These are phyloP conservation scores for Rotaria magnacalcarata DNA, from an alignment of 2,888 invertebrate species.

Conservation along the genomic window DNA sequence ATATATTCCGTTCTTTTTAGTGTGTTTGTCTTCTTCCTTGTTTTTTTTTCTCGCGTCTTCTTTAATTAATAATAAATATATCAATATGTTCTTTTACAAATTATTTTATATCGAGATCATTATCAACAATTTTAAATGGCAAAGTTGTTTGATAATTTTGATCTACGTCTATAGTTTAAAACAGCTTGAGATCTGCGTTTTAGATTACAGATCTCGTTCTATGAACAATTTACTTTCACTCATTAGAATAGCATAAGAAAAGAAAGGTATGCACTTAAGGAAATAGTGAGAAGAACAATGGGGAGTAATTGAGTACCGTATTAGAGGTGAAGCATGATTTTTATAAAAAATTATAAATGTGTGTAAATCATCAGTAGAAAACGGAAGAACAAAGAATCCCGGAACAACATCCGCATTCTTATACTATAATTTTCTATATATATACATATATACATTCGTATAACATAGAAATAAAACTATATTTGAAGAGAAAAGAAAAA, in stretches of 20 bases:
- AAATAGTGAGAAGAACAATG: background rate
- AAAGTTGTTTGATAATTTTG: too few species aligned
- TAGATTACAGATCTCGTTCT: too few species aligned
- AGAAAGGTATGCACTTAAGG: too few species aligned
- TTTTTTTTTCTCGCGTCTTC: background rate
- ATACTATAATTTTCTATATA: background rate
- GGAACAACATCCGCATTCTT: background rate
- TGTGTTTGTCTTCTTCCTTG: conserved; percentile 10
- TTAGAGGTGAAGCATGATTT: background rate
- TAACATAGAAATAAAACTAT: too few species aligned
- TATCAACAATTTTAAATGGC: too few species aligned
- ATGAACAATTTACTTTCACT: too few species aligned
- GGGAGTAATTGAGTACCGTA: background rate
- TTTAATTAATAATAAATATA: background rate
- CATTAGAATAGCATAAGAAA: too few species aligned
- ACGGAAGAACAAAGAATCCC: background rate
- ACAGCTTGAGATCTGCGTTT: too few species aligned
- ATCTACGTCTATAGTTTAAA: too few species aligned
- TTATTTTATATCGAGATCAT: background rate
- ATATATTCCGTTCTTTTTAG: background rate
- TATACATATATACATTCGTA: background rate
- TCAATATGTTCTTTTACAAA: background rate
- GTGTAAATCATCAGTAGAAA: background rate
- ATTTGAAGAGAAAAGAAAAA: too few species aligned
- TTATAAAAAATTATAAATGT: background rate